Base-by-base conservation (phyloP, 2,797 vertebrate species). In the Clarias pachynema region DNA sequence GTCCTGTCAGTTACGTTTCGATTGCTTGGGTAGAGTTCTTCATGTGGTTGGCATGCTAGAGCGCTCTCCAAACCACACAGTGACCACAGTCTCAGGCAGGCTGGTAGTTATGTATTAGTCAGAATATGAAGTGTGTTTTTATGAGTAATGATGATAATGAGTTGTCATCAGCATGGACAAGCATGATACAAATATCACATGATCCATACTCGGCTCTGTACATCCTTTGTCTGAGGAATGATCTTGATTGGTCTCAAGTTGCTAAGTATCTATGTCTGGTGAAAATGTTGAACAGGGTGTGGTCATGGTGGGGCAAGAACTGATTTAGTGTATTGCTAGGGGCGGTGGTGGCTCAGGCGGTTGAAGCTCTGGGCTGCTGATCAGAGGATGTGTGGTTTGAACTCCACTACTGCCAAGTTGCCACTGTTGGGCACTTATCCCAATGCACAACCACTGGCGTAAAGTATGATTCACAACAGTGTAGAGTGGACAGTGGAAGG, bases 1-100 rank as follows among this genome's bases (percentile, higher is more conserved):
- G 91, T 91, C 90, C 89, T 91, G 90, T 92, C 91, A 93, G 86
- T 93, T 90, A 91, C 60, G 89, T 72, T 80, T 80, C 70, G 84
- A 83, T 85, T 72, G 83, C 89, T 90, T 88, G 84, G 20, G 86
- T 91, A 44, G 69, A 85, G 90, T 84, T 90, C 93, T 93, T 92
- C 89, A 79, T 93, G 93, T 91, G 84, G 91, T 87, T 79, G 81
- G 88, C 88, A 88, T 86, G 86, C 84, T 73, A 84, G 86, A 88
- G 87, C 81, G 85, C 87, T 78, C 86, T 88, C 86, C 82, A 75
- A 85, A 79, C 40, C 53, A 65, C 68, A 73, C 31, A 83, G 85
- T 40, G 73, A 44, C 59, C 72, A 31, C 78, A 63, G 56, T 68
- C 60, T 86, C n/a, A 79, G 65, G 83, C 56, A 70, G 63, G 68